phyloP scores from a whole-genome alignment of 2,797 vertebrate species.

The Centroberyx gerrardi region DNA sequence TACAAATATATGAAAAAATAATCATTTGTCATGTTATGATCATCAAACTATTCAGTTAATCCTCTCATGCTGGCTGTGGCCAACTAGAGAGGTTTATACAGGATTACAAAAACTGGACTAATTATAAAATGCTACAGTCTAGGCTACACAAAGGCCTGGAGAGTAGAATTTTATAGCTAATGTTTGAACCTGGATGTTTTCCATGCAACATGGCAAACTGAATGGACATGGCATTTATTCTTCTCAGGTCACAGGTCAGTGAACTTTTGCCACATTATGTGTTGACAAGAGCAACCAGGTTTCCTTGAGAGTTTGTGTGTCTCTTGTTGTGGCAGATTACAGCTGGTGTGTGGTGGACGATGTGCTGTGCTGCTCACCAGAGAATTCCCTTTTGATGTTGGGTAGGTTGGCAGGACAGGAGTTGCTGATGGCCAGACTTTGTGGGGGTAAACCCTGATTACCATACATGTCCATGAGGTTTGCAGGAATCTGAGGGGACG shows the following conservation, averaged over 20 bases:
- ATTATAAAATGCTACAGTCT: conserved; percentile 13
- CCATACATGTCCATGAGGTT: conserved; percentile 97
- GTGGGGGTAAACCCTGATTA: conserved; percentile 93
- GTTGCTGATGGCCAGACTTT: conserved; percentile 94
- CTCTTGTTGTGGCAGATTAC: neutral
- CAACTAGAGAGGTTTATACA: conserved; percentile 7
- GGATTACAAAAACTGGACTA: neutral
- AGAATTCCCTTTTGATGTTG: conserved; percentile 98
- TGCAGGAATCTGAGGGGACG: conserved; percentile 88
- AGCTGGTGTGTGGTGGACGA: neutral
- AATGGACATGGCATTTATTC: conserved; percentile 1
- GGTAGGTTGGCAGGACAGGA: conserved; percentile 96
- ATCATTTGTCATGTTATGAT: neutral
- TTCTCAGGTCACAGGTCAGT: neutral
- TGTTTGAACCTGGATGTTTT: conserved; percentile 8
- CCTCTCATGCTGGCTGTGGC: conserved; percentile 1
- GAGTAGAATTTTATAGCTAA: neutral
- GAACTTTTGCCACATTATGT: neutral
- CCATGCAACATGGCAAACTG: neutral
- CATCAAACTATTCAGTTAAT: neutral
- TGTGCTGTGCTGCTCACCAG: conserved; percentile 82
- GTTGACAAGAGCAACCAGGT: neutral
- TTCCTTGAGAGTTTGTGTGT: neutral
- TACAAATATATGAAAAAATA: conserved; percentile 10
- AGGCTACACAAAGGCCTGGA: conserved; percentile 43